phyloP scores from a whole-genome alignment of 2,797 vertebrate genomes.

The Xiphorhynchus erythropygius region DNA sequence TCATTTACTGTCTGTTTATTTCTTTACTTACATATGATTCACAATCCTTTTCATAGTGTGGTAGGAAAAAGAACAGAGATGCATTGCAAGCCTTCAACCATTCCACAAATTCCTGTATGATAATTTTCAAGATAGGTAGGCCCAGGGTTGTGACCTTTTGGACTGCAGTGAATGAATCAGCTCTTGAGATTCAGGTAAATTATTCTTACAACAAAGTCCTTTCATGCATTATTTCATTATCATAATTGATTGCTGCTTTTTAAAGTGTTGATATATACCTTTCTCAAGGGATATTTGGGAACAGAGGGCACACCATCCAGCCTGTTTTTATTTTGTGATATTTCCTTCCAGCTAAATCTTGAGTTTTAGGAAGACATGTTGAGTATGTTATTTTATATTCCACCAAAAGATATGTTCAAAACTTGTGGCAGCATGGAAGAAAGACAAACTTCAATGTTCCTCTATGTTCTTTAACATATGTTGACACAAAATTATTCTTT shows the following conservation, averaged over 20 bases:
- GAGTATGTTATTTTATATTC: not conserved
- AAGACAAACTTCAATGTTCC: not conserved
- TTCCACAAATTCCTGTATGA: not conserved
- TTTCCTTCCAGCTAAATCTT: not conserved
- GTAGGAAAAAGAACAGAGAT: not conserved
- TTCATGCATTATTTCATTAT: not conserved
- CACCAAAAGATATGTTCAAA: not conserved
- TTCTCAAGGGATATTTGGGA: not conserved
- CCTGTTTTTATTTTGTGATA: fast-evolving
- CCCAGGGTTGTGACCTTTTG: not conserved
- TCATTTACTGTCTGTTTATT: not conserved
- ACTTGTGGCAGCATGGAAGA: not conserved
- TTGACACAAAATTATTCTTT: not conserved
- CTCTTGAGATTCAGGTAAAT: not conserved
- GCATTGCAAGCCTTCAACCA: not conserved
- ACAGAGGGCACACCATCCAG: not conserved
- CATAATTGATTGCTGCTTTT: not conserved
- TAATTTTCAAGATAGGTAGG: not conserved
- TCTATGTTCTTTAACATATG: not conserved
- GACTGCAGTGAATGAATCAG: not conserved
- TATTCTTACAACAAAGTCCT: not conserved
- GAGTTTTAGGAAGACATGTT: not conserved
- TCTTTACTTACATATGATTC: not conserved
- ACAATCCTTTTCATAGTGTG: not conserved
- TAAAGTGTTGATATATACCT: fast-evolving